Evolutionary conservation across 2,888 invertebrate species (phyloP), one percentile per base, ranked within the genome.

Genomic region (Phorcus lineatus): DNA sequence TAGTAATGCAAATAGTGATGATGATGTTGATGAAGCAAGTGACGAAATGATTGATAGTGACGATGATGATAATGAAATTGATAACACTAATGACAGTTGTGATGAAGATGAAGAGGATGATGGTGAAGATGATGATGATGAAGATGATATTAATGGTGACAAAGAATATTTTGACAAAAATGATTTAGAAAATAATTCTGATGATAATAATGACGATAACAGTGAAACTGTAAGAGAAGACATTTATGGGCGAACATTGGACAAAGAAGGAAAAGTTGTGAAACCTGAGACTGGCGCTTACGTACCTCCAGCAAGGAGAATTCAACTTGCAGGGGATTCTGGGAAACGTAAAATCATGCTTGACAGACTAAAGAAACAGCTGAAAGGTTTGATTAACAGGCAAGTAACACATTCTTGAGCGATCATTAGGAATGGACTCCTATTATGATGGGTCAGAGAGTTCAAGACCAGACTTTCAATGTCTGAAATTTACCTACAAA

Each of bases 191-290:
- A 83, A 78, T 66, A 84, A 85, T 77, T 84, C 82, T 77, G 86
- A 87, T 11, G 81, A 80, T 3, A 19, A 57, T 52, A 62, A 79
- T 19, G 78, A 75, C 3, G 57, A 54, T 17, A 80, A 80, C 13
- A 77, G 70, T 74, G 79, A 78, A 9, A 53, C 19, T 53, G 67
- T 87, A 0, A 84, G 83, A 55, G 90, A 98, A 94, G 98, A 99
- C 94, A 98, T 99, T 91, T 98, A 99, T 93, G 98, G 98, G 0
- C 94, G 98, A 81, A 95, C 96, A 86, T 95, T 97, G 86, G 96
- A 96, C 91, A 95, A 95, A 89, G 95, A 96, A 86, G 98, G 98
- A 2, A 96, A 96, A 91, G 92, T 98, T 85, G 94, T 98, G 17
- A 79, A 84, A 62, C 75, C 85, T 47, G 79, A 80, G 19, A 79